These are phyloP conservation scores for Napeogenes inachia DNA, from an alignment of 2,888 invertebrate genomes.

Conservation along the genomic window DNA sequence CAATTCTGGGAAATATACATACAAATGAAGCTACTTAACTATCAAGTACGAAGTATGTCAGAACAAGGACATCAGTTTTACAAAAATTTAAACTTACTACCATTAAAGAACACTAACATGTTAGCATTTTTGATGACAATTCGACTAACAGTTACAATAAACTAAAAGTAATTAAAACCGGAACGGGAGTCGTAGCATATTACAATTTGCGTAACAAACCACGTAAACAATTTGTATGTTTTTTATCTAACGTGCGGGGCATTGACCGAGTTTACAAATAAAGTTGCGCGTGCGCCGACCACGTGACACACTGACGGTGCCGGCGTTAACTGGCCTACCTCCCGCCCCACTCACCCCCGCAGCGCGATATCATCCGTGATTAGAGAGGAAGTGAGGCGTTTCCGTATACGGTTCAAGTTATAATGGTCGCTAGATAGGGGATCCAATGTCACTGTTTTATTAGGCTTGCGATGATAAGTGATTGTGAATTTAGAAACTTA, in stretches of 20 bases:
- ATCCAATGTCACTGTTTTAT: conserved; percentile 65
- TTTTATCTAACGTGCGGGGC: conserved; percentile 75
- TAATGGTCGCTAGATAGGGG: conserved; percentile 49
- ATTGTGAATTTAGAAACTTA: conserved; percentile 39
- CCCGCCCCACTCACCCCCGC: conserved; percentile 13
- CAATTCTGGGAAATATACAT: no score
- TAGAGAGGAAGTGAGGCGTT: conserved; percentile 13
- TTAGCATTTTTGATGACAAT: no score
- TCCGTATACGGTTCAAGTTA: conserved; percentile 24
- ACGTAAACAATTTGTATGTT: conserved; percentile 71
- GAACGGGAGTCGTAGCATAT: conserved; percentile 26
- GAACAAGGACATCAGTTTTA: no score
- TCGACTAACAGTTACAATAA: neutral
- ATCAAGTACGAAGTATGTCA: no score
- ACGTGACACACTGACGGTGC: conserved; percentile 69
- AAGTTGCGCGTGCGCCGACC: conserved; percentile 69
- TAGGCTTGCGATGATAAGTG: conserved; percentile 54
- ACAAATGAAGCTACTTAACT: no score
- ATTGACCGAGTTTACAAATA: conserved; percentile 76
- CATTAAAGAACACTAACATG: no score
- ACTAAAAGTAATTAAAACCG: conserved; percentile 18
- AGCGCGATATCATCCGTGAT: conserved; percentile 14
- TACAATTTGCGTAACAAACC: conserved; percentile 63
- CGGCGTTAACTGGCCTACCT: conserved; percentile 38
- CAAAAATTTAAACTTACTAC: no score